These are phyloP conservation scores for Cataglyphis hispanica DNA, from an alignment of 1,140 invertebrate species.

Conservation along the genomic window DNA sequence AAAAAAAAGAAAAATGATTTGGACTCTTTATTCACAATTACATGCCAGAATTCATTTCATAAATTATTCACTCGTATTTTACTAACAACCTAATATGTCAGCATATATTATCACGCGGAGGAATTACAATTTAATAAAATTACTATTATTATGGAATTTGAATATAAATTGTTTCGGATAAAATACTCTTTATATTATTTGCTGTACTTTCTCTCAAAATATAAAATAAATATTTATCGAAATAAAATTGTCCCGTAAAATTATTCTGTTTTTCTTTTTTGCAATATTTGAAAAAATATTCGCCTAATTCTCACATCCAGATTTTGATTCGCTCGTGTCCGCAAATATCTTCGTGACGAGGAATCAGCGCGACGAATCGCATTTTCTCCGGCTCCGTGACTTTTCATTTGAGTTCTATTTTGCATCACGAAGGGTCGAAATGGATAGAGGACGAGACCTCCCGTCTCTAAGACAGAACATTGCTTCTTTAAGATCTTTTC, in stretches of 20 bases:
- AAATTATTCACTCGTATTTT: neutral
- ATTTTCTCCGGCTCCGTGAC: slow-evolving; percentile 53
- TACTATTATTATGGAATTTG: slow-evolving; percentile 5
- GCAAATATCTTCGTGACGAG: slow-evolving; percentile 10
- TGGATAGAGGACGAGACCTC: neutral
- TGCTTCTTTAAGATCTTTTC: slow-evolving; percentile 23
- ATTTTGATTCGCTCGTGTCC: slow-evolving; percentile 39
- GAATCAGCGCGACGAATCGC: slow-evolving; percentile 54
- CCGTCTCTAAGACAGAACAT: slow-evolving; percentile 45
- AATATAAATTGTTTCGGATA: neutral
- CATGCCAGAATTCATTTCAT: neutral
- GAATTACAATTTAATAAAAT: neutral
- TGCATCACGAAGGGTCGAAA: slow-evolving; percentile 36
- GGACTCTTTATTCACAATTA: neutral
- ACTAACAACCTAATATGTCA: slow-evolving; percentile 12
- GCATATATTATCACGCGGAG: neutral
- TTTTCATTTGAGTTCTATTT: slow-evolving; percentile 63
- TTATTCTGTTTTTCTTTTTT: neutral
- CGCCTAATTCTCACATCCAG: slow-evolving; percentile 26
- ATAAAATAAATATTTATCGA: slow-evolving; percentile 8
- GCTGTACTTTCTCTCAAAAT: neutral
- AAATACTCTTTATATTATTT: neutral
- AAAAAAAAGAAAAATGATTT: neutral
- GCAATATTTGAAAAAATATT: neutral
- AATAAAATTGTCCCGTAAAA: neutral